Evolutionary conservation across 2,797 vertebrate genomes (phyloP).

Genomic region (Balearica regulorum): DNA sequence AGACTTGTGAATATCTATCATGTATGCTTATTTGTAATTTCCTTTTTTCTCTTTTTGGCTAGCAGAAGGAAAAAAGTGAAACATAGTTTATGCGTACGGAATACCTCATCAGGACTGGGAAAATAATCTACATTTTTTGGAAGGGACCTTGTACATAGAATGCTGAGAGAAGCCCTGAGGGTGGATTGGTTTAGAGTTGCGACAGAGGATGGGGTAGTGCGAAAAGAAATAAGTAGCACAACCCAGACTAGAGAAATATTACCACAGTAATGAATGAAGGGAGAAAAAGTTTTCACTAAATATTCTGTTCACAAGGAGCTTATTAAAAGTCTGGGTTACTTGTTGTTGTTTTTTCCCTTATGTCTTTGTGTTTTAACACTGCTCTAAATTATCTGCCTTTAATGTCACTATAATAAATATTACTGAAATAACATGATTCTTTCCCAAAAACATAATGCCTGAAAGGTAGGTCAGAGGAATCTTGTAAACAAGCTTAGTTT

Average conservation of each 20-base stretch:
- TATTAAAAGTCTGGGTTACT: neutral
- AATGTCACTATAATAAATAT: neutral
- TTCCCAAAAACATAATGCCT: neutral
- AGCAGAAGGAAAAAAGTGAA: neutral
- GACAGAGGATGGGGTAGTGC: neutral
- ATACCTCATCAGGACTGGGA: neutral
- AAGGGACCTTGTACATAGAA: neutral
- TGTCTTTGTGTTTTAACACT: neutral
- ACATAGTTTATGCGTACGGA: neutral
- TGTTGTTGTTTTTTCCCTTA: fast-evolving
- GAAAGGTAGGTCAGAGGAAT: neutral
- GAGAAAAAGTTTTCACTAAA: neutral
- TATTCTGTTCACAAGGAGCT: neutral
- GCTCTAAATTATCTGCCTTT: neutral
- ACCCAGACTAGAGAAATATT: neutral
- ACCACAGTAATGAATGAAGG: neutral
- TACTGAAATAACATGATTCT: neutral
- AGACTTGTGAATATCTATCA: neutral
- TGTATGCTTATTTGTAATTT: neutral
- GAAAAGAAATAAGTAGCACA: neutral
- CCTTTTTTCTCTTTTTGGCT: neutral
- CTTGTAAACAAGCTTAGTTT: neutral
- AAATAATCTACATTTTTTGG: neutral
- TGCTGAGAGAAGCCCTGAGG: neutral
- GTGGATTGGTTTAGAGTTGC: neutral